phyloP scores from a whole-genome alignment of 2,888 invertebrate species.

The Plemyria rubiginata region DNA sequence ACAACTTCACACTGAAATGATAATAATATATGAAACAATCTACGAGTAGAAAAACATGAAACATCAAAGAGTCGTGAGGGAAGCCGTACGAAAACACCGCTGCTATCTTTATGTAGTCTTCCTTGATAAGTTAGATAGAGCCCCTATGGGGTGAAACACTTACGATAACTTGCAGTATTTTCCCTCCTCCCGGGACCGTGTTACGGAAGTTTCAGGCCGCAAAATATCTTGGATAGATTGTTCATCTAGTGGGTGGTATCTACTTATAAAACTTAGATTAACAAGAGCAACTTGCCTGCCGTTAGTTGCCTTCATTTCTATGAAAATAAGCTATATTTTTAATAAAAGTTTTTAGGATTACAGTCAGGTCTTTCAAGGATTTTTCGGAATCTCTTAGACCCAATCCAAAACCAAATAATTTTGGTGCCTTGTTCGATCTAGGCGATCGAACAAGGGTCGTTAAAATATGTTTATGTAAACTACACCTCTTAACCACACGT shows the following conservation, averaged over 20 bases:
- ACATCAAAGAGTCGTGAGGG: constrained; percentile 5
- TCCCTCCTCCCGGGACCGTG: constrained; percentile 23
- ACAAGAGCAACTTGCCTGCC: neutral
- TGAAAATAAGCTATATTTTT: too few relatives aligned
- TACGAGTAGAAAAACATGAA: constrained; percentile 19
- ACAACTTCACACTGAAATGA: neutral
- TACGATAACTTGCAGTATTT: constrained; percentile 35
- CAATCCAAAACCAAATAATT: too few relatives aligned
- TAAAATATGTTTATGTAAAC: too few relatives aligned
- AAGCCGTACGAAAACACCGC: constrained; percentile 10
- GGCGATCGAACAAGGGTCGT: too few relatives aligned
- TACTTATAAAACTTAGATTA: constrained; percentile 18
- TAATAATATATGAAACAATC: neutral
- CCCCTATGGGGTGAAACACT: constrained; percentile 34
- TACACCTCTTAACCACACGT: too few relatives aligned
- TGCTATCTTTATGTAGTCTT: constrained; percentile 29
- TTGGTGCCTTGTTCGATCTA: too few relatives aligned
- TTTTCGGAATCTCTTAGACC: too few relatives aligned
- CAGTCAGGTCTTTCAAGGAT: too few relatives aligned
- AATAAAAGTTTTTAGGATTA: too few relatives aligned
- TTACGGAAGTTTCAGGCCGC: constrained; percentile 23
- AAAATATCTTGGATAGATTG: constrained; percentile 13
- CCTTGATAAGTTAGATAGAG: constrained; percentile 30
- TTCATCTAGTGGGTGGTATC: neutral
- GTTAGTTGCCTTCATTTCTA: neutral